phyloP scores from a whole-genome alignment of 2,113 vertebrate genomes.

The Erythrocebus patas region DNA sequence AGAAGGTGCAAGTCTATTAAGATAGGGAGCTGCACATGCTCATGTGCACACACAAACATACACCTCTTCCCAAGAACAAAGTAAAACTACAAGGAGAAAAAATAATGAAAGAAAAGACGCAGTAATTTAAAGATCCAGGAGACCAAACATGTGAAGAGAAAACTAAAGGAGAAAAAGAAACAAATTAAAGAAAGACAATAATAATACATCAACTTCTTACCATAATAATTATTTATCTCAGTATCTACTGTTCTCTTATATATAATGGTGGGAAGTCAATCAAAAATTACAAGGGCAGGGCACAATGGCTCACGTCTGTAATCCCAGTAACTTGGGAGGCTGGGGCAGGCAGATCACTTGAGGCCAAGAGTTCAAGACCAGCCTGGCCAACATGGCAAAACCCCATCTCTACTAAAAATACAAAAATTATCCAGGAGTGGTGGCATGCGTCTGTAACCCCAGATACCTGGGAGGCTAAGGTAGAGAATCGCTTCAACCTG shows the following conservation, averaged over 20 bases:
- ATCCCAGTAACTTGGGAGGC: too few relatives aligned
- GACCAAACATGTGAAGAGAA: background rate
- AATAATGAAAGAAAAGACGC: background rate
- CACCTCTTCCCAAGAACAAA: background rate
- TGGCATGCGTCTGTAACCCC: too few relatives aligned
- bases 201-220: background rate
- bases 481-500: too few relatives aligned
- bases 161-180: background rate
- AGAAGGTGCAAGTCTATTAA: background rate
- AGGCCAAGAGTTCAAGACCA: too few relatives aligned
- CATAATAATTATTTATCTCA: background rate
- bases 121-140: background rate
- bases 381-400: too few relatives aligned
- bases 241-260: background rate
- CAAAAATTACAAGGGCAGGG: background rate
- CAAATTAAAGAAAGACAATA: background rate
- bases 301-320: too few relatives aligned
- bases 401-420: too few relatives aligned
- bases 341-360: too few relatives aligned
- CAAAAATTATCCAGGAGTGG: too few relatives aligned
- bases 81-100: background rate
- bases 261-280: background rate
- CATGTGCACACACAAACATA: background rate
- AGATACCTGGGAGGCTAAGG: too few relatives aligned
- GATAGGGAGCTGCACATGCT: background rate